Evolutionary conservation across 2,797 vertebrate species (phyloP), one percentile per base, ranked within the genome.

Genomic region (Pyrocephalus nanus): DNA sequence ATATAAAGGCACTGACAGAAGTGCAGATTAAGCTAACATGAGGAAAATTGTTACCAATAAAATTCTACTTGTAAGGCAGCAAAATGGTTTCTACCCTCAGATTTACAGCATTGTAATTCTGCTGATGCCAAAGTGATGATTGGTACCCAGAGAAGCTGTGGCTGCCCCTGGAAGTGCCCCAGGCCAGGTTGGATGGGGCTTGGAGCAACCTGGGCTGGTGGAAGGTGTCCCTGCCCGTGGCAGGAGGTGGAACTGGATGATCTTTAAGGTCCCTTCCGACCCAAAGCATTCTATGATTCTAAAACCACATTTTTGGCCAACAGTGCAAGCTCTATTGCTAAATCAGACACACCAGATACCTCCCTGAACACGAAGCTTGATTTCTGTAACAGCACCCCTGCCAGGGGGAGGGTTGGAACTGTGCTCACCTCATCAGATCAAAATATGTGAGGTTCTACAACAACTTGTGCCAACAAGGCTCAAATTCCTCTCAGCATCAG

Each of bases 351-450:
- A 18, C 7, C 74, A 50, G 45, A 20, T 13, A 32, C 26, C 66
- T 67, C n/a, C 4, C 27, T 20, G 2, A 0, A 1, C 22, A 4
- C 8, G 20, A 54, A 50, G 17, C 12, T 71, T 84, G 42, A 43
- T 55, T 76, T 47, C 9, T 36, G 2, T 25, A 73, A 71, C 65
- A 73, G 40, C 76, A 82, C 14, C 12, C 12, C 36, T 77, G 30
- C 43, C n/a, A 19, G 32, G 4, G 27, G 6, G 20, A 58, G 55
- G 26, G 17, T 3, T 53, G 30, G 30, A 75, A 40, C 9, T 36
- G 21, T 17, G 43, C 25, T 62, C 22, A 3, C 13, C 43, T 32
- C 58, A 60, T 66, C 42, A 12, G 16, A 67, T 22, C 23, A 71
- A 47, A 92, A 84, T 17, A 54, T 1, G 4, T 58, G 8, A 73